Evolutionary conservation across 2,113 vertebrate species (phyloP).

Genomic region (Sinosuthora webbiana): DNA sequence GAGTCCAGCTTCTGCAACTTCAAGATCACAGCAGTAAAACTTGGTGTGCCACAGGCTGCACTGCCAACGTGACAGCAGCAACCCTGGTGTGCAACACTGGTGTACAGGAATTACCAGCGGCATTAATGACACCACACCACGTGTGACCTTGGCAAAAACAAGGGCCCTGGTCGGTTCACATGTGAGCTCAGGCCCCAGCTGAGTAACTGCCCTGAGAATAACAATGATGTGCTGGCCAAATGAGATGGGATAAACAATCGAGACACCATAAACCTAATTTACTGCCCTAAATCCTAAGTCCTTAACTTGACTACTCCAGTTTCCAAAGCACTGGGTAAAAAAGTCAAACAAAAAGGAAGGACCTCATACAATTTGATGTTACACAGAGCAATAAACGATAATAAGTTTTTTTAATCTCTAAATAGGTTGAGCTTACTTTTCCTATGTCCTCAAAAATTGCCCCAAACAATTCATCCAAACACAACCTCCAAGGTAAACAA

Average conservation of each 20-base stretch:
- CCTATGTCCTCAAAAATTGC: not conserved
- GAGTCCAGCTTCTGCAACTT: not conserved
- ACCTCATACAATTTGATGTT: not conserved
- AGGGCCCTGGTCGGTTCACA: not conserved
- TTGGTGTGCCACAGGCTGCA: not conserved
- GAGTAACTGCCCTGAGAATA: not conserved
- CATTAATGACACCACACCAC: not conserved
- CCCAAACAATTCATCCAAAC: not conserved
- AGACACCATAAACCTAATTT: not conserved
- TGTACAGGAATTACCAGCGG: not conserved
- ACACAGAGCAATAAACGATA: not conserved
- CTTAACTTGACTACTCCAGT: not conserved
- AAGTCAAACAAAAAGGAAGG: not conserved
- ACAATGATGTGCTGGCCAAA: not conserved
- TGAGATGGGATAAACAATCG: not conserved
- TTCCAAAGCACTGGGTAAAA: not conserved
- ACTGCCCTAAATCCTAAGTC: not conserved
- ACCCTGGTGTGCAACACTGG: not conserved
- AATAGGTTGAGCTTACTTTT: not conserved
- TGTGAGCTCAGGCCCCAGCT: not conserved
- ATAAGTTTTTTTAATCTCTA: not conserved
- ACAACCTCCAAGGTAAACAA: not conserved
- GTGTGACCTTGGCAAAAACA: not conserved
- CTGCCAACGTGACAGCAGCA: not conserved
- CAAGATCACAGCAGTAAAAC: not conserved